Percentiles rank a stretch among this genome's conserved stretches.
These are phyloP conservation scores for Himalopsyche japonica DNA, from an alignment of 2,888 invertebrate species.

Conservation along the genomic window DNA sequence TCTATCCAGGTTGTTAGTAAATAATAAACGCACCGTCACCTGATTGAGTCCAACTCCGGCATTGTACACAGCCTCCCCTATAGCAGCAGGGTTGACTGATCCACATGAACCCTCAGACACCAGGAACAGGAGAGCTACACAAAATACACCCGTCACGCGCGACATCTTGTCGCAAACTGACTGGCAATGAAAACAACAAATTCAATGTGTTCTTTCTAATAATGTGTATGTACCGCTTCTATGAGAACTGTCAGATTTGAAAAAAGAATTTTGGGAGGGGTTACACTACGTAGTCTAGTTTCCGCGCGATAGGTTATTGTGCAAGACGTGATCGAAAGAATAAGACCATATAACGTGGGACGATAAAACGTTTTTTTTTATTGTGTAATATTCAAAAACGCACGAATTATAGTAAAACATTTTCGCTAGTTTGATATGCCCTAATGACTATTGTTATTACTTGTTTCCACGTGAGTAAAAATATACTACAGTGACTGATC, in stretches of 20 bases:
- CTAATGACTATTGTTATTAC: no score
- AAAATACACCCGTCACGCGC: not conserved
- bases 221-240: not conserved
- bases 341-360: not conserved
- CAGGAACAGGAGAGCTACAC: not conserved
- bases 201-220: not conserved
- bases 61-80: conserved; percentile 57
- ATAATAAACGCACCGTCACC: conserved; percentile 51
- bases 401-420: no score
- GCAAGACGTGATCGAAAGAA: not conserved
- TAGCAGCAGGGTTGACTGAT: conserved; percentile 49
- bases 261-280: not conserved
- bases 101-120: not conserved
- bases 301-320: not conserved
- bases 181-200: not conserved
- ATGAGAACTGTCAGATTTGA: not conserved
- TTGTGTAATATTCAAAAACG: no score
- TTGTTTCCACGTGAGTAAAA: no score
- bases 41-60: conserved; percentile 58
- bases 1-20: not conserved
- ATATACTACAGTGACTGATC: no score
- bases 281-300: not conserved
- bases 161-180: conserved; percentile 14
- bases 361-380: no score
- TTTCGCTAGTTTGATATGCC: no score